Evolutionary conservation across 2,888 invertebrate species (phyloP).

Genomic region (Aspidiotus destructor): DNA sequence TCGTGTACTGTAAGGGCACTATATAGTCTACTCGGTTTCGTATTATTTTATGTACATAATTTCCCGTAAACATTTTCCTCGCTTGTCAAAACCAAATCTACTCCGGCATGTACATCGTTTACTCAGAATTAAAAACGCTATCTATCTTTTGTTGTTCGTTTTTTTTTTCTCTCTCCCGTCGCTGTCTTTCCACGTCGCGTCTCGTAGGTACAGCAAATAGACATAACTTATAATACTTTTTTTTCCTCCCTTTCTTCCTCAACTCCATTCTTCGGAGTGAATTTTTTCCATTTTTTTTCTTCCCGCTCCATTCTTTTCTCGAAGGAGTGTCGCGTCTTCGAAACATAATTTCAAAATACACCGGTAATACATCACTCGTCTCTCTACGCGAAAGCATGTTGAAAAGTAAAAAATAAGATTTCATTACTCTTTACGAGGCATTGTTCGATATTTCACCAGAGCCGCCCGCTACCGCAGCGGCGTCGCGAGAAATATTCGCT

Average conservation of each 20-base stretch:
- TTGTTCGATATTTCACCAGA: not conserved
- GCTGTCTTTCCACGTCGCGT: not conserved
- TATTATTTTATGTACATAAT: not conserved
- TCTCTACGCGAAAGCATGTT: not conserved
- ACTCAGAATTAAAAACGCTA: constrained; percentile 1
- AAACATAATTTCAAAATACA: not conserved
- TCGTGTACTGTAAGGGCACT: not conserved
- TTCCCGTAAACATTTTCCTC: not conserved
- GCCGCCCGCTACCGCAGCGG: not conserved
- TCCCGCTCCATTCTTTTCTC: not conserved
- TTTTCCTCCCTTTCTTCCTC: no score
- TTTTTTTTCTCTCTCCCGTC: not conserved
- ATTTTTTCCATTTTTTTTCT: not conserved
- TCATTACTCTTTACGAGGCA: not conserved
- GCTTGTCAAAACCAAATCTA: constrained; percentile 1
- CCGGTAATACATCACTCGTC: not conserved
- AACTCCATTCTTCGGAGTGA: no score
- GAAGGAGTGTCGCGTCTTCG: constrained; percentile 2
- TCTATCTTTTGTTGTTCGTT: not conserved
- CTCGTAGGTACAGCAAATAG: no score
- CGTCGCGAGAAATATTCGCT: not conserved
- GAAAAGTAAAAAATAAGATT: not conserved
- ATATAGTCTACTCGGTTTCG: not conserved
- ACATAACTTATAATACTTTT: no score
- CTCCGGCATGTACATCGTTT: not conserved